Conservation (phyloP, 2,888 invertebrate species). For the Eristalis arbustorum region DNA sequence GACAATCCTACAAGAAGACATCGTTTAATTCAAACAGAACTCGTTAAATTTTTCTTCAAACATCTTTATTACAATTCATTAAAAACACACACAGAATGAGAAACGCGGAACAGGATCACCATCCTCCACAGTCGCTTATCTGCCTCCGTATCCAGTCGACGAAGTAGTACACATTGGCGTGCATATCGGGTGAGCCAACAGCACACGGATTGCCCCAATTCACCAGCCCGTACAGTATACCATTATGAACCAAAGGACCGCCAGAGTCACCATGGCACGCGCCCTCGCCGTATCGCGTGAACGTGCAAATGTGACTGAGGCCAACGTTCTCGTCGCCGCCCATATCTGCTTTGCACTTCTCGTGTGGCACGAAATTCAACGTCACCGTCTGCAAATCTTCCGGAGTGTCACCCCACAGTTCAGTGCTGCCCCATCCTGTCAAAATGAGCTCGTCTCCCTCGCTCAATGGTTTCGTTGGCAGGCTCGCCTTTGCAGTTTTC, state of each 20-base stretch:
- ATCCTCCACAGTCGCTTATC: conserved; percentile 67
- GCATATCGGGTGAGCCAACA: conserved; percentile 77
- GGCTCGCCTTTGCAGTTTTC: conserved; percentile 82
- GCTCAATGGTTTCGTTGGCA: conserved; percentile 76
- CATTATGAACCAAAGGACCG: conserved; percentile 77
- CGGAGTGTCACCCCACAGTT: conserved; percentile 81
- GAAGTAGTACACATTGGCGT: conserved; percentile 77
- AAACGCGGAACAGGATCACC: background rate
- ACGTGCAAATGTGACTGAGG: conserved; percentile 83
- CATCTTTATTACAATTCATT: background rate
- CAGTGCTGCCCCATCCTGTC: conserved; percentile 84
- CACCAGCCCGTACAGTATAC: conserved; percentile 76
- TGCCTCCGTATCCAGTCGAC: conserved; percentile 78
- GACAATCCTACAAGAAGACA: too few relatives aligned
- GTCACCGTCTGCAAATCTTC: conserved; percentile 83
- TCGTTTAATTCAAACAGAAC: too few relatives aligned
- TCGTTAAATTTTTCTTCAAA: too few relatives aligned
- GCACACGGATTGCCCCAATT: conserved; percentile 79
- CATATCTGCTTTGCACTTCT: conserved; percentile 82
- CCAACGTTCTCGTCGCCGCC: conserved; percentile 81
- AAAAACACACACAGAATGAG: background rate
- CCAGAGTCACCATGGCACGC: conserved; percentile 79
- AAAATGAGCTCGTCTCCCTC: conserved; percentile 82
- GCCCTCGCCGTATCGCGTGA: conserved; percentile 82
- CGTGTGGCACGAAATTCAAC: conserved; percentile 82